Conservation (phyloP, 53 echinoderm and acorn worm genomes). For the Stichopus horrens region DNA sequence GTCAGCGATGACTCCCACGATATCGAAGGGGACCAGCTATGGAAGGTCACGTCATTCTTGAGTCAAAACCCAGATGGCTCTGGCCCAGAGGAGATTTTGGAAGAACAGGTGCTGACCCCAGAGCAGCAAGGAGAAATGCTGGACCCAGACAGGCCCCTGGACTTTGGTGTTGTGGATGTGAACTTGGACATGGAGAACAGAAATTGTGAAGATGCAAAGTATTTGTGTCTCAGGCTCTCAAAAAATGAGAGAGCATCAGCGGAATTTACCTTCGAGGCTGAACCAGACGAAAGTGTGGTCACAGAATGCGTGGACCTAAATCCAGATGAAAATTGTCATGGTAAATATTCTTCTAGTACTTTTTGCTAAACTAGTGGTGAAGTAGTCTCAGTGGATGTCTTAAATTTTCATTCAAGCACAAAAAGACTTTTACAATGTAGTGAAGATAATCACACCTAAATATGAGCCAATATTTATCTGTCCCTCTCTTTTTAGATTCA, state of each 20-base stretch:
- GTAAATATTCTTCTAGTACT: not conserved
- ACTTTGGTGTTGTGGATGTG: constrained; percentile 60
- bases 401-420: too few species aligned
- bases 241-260: constrained; percentile 75
- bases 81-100: constrained; percentile 41
- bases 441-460: too few species aligned
- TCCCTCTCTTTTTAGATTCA: too few species aligned
- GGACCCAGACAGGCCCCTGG: constrained; percentile 63
- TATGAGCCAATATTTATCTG: too few species aligned
- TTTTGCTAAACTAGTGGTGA: not conserved
- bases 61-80: constrained; percentile 60
- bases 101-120: constrained; percentile 49
- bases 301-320: constrained; percentile 59
- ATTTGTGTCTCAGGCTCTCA: constrained; percentile 75
- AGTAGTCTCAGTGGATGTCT: too few species aligned
- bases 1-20: constrained; percentile 49
- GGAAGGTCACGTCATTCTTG: constrained; percentile 63
- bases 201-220: constrained; percentile 61
- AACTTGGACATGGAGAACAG: constrained; percentile 73
- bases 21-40: constrained; percentile 61
- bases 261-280: constrained; percentile 67
- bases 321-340: constrained; percentile 51
- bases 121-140: constrained; percentile 46
- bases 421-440: too few species aligned
- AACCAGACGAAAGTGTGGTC: constrained; percentile 71